Conservation (phyloP, 2,797 vertebrate genomes). For the Simalia tracyae region DNA sequence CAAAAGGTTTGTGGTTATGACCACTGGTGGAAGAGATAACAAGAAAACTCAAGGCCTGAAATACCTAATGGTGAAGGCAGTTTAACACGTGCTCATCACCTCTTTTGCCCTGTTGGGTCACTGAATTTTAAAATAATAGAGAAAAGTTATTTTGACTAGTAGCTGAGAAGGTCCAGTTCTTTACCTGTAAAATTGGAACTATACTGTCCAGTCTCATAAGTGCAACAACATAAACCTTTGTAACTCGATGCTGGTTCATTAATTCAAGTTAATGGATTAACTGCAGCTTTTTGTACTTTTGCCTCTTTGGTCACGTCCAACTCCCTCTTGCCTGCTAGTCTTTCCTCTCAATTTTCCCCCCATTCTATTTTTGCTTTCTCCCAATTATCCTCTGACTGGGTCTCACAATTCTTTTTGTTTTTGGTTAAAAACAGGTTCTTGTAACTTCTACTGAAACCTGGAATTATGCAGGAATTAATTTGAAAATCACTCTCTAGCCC, state of each 20-base stretch:
- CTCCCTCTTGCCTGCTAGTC: background rate
- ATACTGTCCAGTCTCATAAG: background rate
- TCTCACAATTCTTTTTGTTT: background rate
- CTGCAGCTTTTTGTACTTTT: background rate
- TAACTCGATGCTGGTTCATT: background rate
- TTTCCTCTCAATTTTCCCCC: background rate
- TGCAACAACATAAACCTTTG: background rate
- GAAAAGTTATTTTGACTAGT: background rate
- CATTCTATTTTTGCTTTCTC: background rate
- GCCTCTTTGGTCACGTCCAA: background rate
- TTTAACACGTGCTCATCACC: background rate
- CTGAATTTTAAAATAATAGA: background rate
- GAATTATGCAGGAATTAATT: no score
- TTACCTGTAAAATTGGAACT: background rate
- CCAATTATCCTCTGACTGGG: background rate
- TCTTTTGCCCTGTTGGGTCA: background rate
- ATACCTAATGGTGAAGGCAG: background rate
- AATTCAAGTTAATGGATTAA: background rate
- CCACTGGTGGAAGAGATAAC: background rate
- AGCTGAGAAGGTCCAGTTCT: background rate
- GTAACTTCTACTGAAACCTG: no score
- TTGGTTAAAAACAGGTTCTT: background rate
- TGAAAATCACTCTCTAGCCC: no score
- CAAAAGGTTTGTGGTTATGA: background rate
- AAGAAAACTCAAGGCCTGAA: background rate